A percentile compares a stretch with the other conserved stretches of the same genome.
These are phyloP conservation scores for Oophaga pumilio DNA, from an alignment of 2,113 vertebrate genomes.

Conservation along the genomic window DNA sequence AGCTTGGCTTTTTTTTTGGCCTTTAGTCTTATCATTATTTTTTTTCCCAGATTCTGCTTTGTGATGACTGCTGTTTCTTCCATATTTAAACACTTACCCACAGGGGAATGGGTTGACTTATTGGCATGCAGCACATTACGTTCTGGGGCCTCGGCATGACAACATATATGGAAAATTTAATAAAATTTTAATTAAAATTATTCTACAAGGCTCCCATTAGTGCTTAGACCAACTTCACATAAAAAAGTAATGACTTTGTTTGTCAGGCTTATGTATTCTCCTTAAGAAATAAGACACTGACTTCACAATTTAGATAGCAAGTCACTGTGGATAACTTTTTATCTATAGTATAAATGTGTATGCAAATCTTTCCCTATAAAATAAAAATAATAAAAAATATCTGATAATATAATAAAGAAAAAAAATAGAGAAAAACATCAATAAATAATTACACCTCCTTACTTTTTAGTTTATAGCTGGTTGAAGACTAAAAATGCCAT, in stretches of 20 bases:
- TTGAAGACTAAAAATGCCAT: too few species aligned
- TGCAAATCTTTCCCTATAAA: too few species aligned
- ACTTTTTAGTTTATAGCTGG: too few species aligned
- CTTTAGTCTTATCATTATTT: not conserved
- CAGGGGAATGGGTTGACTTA: not conserved
- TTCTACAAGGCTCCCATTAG: slow-evolving; percentile 37
- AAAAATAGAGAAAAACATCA: not conserved
- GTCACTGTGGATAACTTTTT: not conserved
- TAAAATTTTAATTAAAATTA: slow-evolving; percentile 36
- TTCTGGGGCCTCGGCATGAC: not conserved
- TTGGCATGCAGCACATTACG: slow-evolving; percentile 11
- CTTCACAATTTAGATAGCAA: not conserved
- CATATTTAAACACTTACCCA: not conserved
- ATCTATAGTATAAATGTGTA: not conserved
- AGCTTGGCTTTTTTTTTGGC: not conserved
- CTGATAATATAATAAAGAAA: not conserved
- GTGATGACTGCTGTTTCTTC: not conserved
- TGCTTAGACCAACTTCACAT: slow-evolving; percentile 5
- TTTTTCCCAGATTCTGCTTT: not conserved
- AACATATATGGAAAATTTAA: slow-evolving; percentile 22
- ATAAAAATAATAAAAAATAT: too few species aligned
- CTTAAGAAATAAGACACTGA: not conserved
- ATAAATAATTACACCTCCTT: too few species aligned
- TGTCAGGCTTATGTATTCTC: not conserved
- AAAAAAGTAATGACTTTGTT: not conserved